These are phyloP conservation scores for Phragmatobia fuliginosa DNA, from an alignment of 2,888 invertebrate species.

Conservation along the genomic window DNA sequence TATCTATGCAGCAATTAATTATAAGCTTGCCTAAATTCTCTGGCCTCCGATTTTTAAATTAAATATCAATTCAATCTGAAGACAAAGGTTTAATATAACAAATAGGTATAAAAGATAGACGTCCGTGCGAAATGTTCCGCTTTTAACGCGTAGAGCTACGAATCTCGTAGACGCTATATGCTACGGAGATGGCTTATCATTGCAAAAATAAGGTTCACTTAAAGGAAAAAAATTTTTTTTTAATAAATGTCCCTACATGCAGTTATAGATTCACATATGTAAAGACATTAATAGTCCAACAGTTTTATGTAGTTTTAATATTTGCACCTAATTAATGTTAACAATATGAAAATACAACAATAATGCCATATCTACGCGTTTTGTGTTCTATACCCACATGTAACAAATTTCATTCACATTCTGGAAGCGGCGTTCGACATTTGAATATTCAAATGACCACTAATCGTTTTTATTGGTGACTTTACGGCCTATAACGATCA, in stretches of 20 bases:
- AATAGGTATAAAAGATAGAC: conserved; percentile 53
- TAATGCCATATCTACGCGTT: conserved; percentile 34
- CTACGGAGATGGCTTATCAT: conserved; percentile 34
- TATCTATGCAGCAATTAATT: conserved; percentile 49
- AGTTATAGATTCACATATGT: neutral
- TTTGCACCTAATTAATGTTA: neutral
- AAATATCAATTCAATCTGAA: conserved; percentile 36
- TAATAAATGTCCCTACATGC: neutral
- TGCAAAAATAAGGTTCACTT: neutral
- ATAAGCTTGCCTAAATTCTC: conserved; percentile 34
- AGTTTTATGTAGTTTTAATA: neutral
- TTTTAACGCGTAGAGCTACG: conserved; percentile 70
- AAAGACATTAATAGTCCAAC: neutral
- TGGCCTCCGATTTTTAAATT: conserved; percentile 20
- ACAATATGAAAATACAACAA: neutral
- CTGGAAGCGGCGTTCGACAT: conserved; percentile 71
- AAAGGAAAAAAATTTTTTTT: neutral
- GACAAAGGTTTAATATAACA: conserved; percentile 37
- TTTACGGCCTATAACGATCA: conserved; percentile 82
- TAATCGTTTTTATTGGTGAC: conserved; percentile 84
- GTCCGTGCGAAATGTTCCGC: conserved; percentile 58
- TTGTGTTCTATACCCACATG: conserved; percentile 21
- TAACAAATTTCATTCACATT: conserved; percentile 67
- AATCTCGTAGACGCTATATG: conserved; percentile 75
- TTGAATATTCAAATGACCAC: conserved; percentile 79